Percentiles rank a stretch among this genome's conserved stretches.
phyloP scores from a whole-genome alignment of 2,113 vertebrate species.

The Nycticebus coucang region DNA sequence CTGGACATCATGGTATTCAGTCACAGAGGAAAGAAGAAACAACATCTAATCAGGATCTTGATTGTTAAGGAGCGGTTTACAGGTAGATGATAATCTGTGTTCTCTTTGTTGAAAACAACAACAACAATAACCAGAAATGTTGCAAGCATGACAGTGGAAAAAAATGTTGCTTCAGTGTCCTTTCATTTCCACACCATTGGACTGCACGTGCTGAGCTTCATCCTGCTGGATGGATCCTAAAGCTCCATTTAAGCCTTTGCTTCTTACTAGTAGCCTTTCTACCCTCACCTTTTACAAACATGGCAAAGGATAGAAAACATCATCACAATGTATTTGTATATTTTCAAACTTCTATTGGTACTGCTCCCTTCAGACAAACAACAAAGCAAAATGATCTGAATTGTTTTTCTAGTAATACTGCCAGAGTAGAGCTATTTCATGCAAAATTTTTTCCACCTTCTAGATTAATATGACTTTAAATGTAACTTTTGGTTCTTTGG shows the following conservation, averaged over 20 bases:
- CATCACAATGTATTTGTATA: neutral
- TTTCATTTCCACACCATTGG: neutral
- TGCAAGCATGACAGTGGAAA: neutral
- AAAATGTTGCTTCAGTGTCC: neutral
- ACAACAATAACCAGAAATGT: neutral
- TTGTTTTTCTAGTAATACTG: neutral
- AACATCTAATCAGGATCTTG: neutral
- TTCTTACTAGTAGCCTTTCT: neutral
- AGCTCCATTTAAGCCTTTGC: neutral
- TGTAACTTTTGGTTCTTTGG: neutral
- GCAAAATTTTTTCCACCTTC: neutral
- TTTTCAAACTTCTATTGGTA: neutral
- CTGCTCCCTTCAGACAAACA: neutral
- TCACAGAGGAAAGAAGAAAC: neutral
- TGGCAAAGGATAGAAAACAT: neutral
- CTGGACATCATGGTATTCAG: neutral
- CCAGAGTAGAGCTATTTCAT: neutral
- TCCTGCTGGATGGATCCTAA: neutral
- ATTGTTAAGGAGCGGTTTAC: neutral
- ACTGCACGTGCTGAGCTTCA: accelerated
- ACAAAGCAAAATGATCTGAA: neutral
- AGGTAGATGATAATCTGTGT: neutral
- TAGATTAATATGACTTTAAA: neutral
- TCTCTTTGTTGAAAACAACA: neutral
- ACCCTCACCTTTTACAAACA: neutral